Base-by-base conservation (phyloP, 2,888 invertebrate genomes). In the Morpho deidamia region DNA sequence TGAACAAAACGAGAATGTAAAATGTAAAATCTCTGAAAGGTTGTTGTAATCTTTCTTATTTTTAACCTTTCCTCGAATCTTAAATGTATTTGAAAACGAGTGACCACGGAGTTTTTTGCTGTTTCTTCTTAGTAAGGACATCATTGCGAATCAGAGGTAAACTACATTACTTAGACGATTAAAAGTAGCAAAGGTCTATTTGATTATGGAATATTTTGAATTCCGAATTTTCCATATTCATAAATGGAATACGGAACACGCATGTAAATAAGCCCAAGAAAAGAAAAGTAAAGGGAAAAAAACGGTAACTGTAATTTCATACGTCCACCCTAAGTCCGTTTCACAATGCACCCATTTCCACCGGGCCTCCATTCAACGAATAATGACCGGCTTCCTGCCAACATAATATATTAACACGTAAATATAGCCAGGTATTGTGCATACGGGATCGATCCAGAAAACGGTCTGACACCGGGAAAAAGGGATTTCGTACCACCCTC, bases 341-440 rank as follows among this genome's bases (percentile, higher is more conserved):
- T 60, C 70, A 74, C 74, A 73, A 73, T 66, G 63, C 61, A 56
- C 67, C 71, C 69, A 72, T 74, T 72, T 73, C 66, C 65, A 57
- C 62, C 63, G 60, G 58, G 61, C 62, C 65, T 63, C 69, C 73
- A 71, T 73, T 72, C 72, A 78, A 50, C 52, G 62, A 54, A 63
- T 81, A 84, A 83, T 80, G 80, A 79, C 77, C 77, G 72, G 74
- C 74, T 80, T 79, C 80, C 83, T 74, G 42, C 70, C 67, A 58
- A 66, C 71, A 69, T 70, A 74, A 70, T 71, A 72, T 71, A 70
- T 69, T 73, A 71, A 77, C 75, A 74, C 70, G 71, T 72, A 73
- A 74, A 75, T 80, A 81, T 79, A 82, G 71, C 55, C 59, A 44
- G 56, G 68, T 63, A 78, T 81, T 82, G 79, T 81, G 64, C 66